These are phyloP conservation scores for Illadopsis cleaveri DNA, from an alignment of 2,113 vertebrate genomes.

Conservation along the genomic window DNA sequence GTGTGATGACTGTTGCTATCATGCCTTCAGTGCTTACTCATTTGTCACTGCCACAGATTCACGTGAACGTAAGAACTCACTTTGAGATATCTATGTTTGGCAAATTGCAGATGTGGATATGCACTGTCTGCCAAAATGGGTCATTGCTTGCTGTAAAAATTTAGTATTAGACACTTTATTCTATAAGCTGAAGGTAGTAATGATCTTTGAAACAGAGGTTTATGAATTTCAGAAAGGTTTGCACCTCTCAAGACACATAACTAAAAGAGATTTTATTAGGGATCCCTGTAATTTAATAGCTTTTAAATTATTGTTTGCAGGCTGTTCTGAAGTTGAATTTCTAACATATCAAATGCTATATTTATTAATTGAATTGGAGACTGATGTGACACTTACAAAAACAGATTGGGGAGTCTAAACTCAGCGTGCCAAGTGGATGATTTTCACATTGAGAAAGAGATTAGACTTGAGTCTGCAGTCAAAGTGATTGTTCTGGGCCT, in stretches of 20 bases:
- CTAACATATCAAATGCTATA: neutral
- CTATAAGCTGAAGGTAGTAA: neutral
- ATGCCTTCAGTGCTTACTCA: neutral
- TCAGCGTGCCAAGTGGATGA: neutral
- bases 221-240: neutral
- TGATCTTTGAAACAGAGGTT: neutral
- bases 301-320: neutral
- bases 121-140: neutral
- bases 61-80: neutral
- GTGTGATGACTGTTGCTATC: neutral
- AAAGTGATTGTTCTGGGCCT: neutral
- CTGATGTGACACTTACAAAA: neutral
- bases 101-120: neutral
- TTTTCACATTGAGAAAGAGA: neutral
- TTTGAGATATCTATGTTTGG: neutral
- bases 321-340: neutral
- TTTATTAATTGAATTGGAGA: neutral
- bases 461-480: neutral
- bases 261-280: fast-evolving
- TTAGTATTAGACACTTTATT: neutral
- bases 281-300: neutral
- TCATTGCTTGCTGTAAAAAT: neutral
- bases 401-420: neutral
- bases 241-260: neutral
- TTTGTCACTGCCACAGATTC: neutral